These are phyloP conservation scores for Carpatolechia fugitivella DNA, from an alignment of 2,888 invertebrate genomes.

Conservation along the genomic window DNA sequence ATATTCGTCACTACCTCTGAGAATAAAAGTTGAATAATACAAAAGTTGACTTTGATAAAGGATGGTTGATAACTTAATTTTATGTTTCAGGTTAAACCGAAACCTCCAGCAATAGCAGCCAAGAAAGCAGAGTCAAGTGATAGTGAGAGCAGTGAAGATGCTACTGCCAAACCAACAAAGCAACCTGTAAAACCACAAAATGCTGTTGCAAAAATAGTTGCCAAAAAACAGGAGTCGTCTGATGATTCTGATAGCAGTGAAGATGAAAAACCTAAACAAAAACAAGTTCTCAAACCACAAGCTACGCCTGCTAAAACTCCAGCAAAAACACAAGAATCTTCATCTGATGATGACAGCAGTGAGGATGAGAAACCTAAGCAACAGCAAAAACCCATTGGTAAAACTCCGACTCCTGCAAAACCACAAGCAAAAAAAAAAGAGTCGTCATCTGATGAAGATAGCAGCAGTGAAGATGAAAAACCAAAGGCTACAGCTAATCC, in stretches of 20 bases:
- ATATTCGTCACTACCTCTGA: slow-evolving; percentile 72
- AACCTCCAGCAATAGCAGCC: slow-evolving; percentile 27
- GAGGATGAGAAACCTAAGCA: slow-evolving; percentile 54
- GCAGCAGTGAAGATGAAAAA: slow-evolving; percentile 43
- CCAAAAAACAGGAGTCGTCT: slow-evolving; percentile 37
- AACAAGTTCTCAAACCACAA: slow-evolving; percentile 27
- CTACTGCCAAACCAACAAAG: slow-evolving; percentile 36
- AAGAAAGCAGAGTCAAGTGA: slow-evolving; percentile 54
- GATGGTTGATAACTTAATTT: neutral
- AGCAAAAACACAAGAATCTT: slow-evolving; percentile 27
- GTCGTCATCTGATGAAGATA: slow-evolving; percentile 52
- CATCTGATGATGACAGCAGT: slow-evolving; percentile 37
- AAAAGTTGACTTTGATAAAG: neutral
- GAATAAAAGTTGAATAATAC: neutral
- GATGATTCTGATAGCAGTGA: slow-evolving; percentile 61
- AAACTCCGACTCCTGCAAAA: too few species aligned
- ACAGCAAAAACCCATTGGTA: slow-evolving; percentile 10
- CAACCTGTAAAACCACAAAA: slow-evolving; percentile 17
- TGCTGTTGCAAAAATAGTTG: neutral
- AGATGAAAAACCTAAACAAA: slow-evolving; percentile 34
- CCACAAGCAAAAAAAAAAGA: slow-evolving; percentile 31
- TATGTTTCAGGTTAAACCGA: slow-evolving; percentile 23
- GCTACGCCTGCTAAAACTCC: slow-evolving; percentile 29
- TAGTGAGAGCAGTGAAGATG: slow-evolving; percentile 51
- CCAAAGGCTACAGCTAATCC: slow-evolving; percentile 30